Base-by-base conservation (phyloP, 2,888 invertebrate genomes). In the Drosophila nr. medialis region DNA sequence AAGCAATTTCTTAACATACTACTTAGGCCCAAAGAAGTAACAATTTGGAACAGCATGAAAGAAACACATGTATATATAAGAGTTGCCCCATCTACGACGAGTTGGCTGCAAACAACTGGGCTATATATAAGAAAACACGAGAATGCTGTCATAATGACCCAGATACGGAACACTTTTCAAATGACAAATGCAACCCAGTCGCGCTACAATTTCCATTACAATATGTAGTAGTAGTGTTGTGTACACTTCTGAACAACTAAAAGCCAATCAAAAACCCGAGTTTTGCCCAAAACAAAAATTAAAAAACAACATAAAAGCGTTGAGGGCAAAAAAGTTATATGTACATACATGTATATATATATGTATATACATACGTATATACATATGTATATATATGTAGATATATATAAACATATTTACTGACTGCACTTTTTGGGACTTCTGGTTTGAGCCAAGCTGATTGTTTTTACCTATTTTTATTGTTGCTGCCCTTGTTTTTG, bases 191-290 rank as follows among this genome's bases (percentile, higher is more conserved):
- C 75, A 70, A 66, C 71, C 60, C 40, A 65, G 77, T 72, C 70
- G 65, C 64, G 74, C 70, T 66, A 80, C 85, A 82, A 83, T 83
- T 83, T 83, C 83, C 85, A 85, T 77, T 83, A 73, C 80, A 80
- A 73, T 82, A 66, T 80, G 76, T 67, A 67, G 64, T 48, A 76
- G 63, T 66, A 65, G 58, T 65, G 75, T 63, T 70, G 59, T 62
- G 62, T 60, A 50, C 64, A 75, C 64, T 75, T 65, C 36, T 49
- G 24, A 53, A 58, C 65, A 75, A 64, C 75, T 76, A 75, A 75
- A 76, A 71, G 71, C 76, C 75, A 76, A 76, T 76, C 54, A 75
- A 72, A 74, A 64, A 32, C 72, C 36, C 53, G 42, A 71, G 30
- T 40, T 69, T 18, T 27, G n/a, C n/a, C 50, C 36, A 13, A 54